These are phyloP conservation scores for Plagodis dolabraria DNA, from an alignment of 2,888 invertebrate species.

Conservation along the genomic window DNA sequence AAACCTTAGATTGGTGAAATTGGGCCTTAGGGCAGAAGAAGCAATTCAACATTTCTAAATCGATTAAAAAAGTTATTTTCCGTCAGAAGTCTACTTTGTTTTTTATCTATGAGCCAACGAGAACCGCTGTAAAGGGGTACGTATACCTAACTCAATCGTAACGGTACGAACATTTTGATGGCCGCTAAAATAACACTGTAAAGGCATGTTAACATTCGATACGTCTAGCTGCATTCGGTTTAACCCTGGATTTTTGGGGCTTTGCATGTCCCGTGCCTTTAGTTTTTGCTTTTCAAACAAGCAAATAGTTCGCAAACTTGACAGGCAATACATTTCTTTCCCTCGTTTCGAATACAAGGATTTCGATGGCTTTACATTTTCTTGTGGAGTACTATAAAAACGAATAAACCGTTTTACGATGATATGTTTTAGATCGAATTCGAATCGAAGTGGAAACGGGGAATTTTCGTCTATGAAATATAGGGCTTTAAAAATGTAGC, in stretches of 20 bases:
- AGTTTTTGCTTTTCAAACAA: conserved; percentile 41
- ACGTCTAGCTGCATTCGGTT: conserved; percentile 49
- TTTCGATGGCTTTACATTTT: conserved; percentile 23
- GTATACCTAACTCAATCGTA: conserved; percentile 56
- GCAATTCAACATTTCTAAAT: too few relatives aligned
- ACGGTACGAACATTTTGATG: conserved; percentile 53
- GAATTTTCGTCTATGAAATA: conserved; percentile 17
- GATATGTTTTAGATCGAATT: conserved; percentile 21
- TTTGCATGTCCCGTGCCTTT: conserved; percentile 35
- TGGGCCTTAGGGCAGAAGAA: too few relatives aligned
- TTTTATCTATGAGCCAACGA: not conserved
- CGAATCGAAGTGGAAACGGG: conserved; percentile 11
- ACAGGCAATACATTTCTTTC: conserved; percentile 8
- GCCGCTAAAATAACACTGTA: conserved; percentile 58
- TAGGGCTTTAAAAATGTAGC: conserved; percentile 12
- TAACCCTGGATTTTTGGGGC: conserved; percentile 43
- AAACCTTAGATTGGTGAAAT: too few relatives aligned
- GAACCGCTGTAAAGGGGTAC: conserved; percentile 31
- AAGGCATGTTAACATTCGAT: conserved; percentile 45
- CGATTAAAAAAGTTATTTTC: too few relatives aligned
- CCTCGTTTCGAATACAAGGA: conserved; percentile 16
- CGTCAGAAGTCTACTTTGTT: not conserved
- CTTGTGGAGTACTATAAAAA: conserved; percentile 19
- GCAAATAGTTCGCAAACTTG: conserved; percentile 16
- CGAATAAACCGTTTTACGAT: conserved; percentile 21